phyloP scores from a whole-genome alignment of 2,797 vertebrate species.

The Cichlasoma orientale region DNA sequence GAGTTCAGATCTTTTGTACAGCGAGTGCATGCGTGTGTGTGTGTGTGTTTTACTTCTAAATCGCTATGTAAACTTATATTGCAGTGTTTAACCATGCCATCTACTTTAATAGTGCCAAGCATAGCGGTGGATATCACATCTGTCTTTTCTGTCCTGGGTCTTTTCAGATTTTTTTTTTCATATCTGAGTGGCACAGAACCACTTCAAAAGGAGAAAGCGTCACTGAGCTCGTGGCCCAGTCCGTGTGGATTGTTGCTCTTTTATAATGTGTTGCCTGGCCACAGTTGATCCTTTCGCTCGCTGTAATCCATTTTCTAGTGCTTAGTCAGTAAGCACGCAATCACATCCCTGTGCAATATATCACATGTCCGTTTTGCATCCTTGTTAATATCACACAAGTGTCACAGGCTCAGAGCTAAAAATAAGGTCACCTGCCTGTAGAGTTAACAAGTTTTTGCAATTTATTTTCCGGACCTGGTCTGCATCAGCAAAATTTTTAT shows the following conservation, averaged over 20 bases:
- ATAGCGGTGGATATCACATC: background rate
- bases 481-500: background rate
- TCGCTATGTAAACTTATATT: conserved; percentile 25
- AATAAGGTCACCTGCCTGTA: conserved; percentile 21
- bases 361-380: conserved; percentile 47
- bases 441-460: conserved; percentile 18
- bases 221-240: conserved; percentile 29
- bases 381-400: conserved; percentile 31
- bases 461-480: background rate
- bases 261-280: conserved; percentile 60
- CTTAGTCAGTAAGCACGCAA: conserved; percentile 45
- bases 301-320: conserved; percentile 73
- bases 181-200: conserved; percentile 36
- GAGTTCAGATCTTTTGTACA: conserved; percentile 15
- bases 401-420: background rate
- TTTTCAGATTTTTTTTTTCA: conserved; percentile 15
- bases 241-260: conserved; percentile 61
- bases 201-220: conserved; percentile 21
- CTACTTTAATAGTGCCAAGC: background rate
- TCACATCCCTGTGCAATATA: conserved; percentile 32
- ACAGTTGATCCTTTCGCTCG: conserved; percentile 61
- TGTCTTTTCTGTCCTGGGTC: conserved; percentile 13
- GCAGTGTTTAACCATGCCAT: conserved; percentile 8
- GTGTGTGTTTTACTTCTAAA: conserved; percentile 18
- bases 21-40: background rate